Evolutionary conservation across 35 echinoderm and acorn worm genomes (phyloP), one percentile per base, ranked within the genome.

Genomic region (Lytechinus variegatus): DNA sequence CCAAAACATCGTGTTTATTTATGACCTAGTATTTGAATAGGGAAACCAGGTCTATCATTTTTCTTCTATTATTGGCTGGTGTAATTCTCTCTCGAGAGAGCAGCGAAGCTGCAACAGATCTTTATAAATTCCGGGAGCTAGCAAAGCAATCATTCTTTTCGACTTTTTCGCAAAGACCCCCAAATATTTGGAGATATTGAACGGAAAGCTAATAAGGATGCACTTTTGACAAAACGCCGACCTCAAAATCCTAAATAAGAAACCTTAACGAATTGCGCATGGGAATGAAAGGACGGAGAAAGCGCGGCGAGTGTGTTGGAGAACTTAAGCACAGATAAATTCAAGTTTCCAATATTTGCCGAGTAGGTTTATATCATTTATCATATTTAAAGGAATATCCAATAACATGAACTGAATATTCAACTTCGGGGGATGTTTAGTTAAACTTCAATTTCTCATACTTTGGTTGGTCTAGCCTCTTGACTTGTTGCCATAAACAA

Each of bases 191-290:
- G 88, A 54, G 88, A 90, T 90, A 90, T 90, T 90, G 88, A 90
- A 90, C 28, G 88, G 88, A 90, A 33, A 90, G 52, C 6, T 90
- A 90, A 90, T 90, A 90, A 90, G 88, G 88, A 16, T 90, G 88
- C 52, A 90, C 88, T 90, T 14, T 90, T 90, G 88, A 90, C 66
- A 90, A 54, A 90, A 90, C 52, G 88, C 28, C 88, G 88, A 90
- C 88, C 88, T 90, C 66, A 79, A 79, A 79, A 24, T 16, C 66
- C 66, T 19, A 79, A 79, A 71, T 7, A n/a, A 79, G 21, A 79
- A 79, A 79, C 66, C 16, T 79, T 79, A 24, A 79, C 66, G 66
- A 24, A 44, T 44, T 44, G 33, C n/a, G 19, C 21, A 79, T 79
- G 21, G 8, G 66, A 79, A 79, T 79, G 19, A 79, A 79, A 24